Conservation (phyloP, 2,113 vertebrate genomes). For the Lutjanus erythropterus region DNA sequence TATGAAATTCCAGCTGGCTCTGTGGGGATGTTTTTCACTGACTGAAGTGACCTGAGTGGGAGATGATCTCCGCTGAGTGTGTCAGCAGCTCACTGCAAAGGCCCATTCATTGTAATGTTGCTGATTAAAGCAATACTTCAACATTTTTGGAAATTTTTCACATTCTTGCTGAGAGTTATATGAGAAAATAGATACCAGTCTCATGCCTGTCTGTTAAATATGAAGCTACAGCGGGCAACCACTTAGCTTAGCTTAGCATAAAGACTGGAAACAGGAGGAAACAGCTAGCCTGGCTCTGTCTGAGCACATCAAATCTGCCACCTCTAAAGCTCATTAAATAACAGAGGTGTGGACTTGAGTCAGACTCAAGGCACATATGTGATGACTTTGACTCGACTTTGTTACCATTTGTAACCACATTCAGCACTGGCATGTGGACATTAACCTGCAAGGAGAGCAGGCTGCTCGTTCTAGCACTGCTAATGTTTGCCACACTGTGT, state of each 20-base stretch:
- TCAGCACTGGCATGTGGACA: too few species aligned
- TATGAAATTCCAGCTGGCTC: constrained; percentile 67
- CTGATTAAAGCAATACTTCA: neutral
- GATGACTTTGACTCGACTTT: too few species aligned
- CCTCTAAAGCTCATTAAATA: neutral
- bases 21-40: constrained; percentile 39
- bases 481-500: too few species aligned
- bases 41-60: constrained; percentile 40
- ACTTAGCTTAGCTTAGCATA: neutral
- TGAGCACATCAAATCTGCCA: neutral
- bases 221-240: neutral
- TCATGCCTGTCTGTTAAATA: neutral
- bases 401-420: too few species aligned
- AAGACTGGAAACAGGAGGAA: neutral
- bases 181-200: neutral
- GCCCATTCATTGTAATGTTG: constrained; percentile 13
- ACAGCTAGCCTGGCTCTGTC: neutral
- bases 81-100: neutral
- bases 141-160: neutral
- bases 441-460: too few species aligned
- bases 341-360: too few species aligned
- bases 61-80: constrained; percentile 2
- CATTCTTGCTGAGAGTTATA: constrained; percentile 1
- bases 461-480: too few species aligned
- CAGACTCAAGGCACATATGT: too few species aligned